Conservation (phyloP, 2,888 invertebrate genomes). For the Amphipyra berbera region DNA sequence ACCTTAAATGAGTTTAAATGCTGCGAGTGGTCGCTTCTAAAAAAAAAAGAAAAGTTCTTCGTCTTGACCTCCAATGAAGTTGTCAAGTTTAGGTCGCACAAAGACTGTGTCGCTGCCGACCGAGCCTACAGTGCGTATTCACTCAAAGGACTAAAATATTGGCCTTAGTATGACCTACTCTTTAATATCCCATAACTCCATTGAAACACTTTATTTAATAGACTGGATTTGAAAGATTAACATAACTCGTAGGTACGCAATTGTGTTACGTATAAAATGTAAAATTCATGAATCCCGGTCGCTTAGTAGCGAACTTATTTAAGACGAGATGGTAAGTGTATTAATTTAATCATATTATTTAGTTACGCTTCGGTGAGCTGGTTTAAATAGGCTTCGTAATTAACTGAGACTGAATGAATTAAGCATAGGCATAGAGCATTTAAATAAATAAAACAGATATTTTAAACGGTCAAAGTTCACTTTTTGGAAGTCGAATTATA, state of each 20-base stretch:
- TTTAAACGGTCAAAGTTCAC: not conserved
- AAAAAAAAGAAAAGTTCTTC: too few species aligned
- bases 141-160: not conserved
- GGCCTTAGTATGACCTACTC: not conserved
- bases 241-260: conserved; percentile 33
- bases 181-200: conserved; percentile 23
- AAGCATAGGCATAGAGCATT: conserved; percentile 10
- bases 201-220: conserved; percentile 32
- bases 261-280: conserved; percentile 47
- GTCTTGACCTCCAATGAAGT: too few species aligned
- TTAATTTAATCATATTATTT: conserved; percentile 55
- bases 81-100: too few species aligned
- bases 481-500: not conserved
- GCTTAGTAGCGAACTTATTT: conserved; percentile 39
- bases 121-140: too few species aligned
- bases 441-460: conserved; percentile 2
- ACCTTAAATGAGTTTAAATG: too few species aligned
- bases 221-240: conserved; percentile 46
- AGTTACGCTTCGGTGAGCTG: conserved; percentile 36
- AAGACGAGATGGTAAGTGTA: conserved; percentile 42
- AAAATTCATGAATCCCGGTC: conserved; percentile 49
- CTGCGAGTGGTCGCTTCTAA: too few species aligned
- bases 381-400: conserved; percentile 38
- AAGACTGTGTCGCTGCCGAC: too few species aligned
- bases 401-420: conserved; percentile 20